phyloP scores from a whole-genome alignment of 1,140 invertebrate species.

The Macrobrachium rosenbergii region DNA sequence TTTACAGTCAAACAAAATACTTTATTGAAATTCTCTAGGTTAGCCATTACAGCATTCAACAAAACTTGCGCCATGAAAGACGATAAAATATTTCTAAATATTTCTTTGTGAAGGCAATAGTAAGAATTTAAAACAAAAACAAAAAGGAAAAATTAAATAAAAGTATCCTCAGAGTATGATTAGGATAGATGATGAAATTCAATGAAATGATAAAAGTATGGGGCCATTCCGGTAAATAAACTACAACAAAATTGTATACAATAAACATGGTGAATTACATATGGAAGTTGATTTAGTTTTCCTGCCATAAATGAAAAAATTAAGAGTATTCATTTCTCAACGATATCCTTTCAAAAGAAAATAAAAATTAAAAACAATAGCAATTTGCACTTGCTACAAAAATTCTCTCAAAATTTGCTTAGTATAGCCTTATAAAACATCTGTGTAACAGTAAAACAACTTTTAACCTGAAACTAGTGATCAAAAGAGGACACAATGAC shows the following conservation, averaged over 20 bases:
- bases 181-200: constrained; percentile 39
- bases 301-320: not conserved
- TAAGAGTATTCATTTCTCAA: not conserved
- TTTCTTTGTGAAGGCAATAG: constrained; percentile 58
- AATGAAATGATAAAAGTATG: constrained; percentile 31
- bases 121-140: constrained; percentile 44
- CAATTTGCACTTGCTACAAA: too few relatives aligned
- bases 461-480: not conserved
- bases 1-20: constrained; percentile 62
- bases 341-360: not conserved
- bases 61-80: constrained; percentile 56
- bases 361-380: not conserved
- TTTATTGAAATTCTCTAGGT: constrained; percentile 59
- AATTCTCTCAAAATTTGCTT: too few relatives aligned
- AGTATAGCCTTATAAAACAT: constrained; percentile 7
- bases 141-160: constrained; percentile 22
- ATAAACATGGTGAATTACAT: constrained; percentile 39
- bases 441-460: constrained; percentile 8
- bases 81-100: constrained; percentile 57
- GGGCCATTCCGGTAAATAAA: constrained; percentile 48
- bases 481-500: not conserved
- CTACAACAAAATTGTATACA: constrained; percentile 35
- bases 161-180: constrained; percentile 39
- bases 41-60: constrained; percentile 60
- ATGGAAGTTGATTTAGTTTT: constrained; percentile 41